These are phyloP conservation scores for Drosophila hydei DNA, from an alignment of 1,140 invertebrate species.

Conservation along the genomic window DNA sequence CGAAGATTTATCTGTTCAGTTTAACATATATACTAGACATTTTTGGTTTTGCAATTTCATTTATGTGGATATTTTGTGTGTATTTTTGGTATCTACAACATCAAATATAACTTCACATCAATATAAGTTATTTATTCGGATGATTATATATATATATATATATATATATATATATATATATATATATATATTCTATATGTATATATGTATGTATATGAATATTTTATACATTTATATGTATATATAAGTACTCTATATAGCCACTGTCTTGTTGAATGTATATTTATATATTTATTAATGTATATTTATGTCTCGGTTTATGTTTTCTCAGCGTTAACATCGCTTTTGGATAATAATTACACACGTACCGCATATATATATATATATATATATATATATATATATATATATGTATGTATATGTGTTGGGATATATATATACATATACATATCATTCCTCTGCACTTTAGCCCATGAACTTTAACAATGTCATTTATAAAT, in stretches of 20 bases:
- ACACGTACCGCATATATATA: conserved; percentile 46
- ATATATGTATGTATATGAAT: conserved; percentile 38
- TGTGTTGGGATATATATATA: background rate
- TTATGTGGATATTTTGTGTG: conserved; percentile 22
- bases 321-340: conserved; percentile 24
- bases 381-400: conserved; percentile 36
- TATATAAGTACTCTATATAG: conserved; percentile 26
- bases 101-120: conserved; percentile 73
- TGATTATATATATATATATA: conserved; percentile 39
- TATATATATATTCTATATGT: conserved; percentile 28
- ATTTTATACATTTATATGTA: conserved; percentile 8
- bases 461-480: conserved; percentile 72
- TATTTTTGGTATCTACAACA: conserved; percentile 67
- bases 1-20: conserved; percentile 24
- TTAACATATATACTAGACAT: conserved; percentile 34
- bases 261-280: conserved; percentile 17
- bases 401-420: conserved; percentile 26
- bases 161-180: conserved; percentile 42
- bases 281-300: conserved; percentile 44
- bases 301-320: conserved; percentile 40
- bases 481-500: conserved; percentile 69
- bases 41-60: conserved; percentile 30
- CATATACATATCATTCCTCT: conserved; percentile 45
- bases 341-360: conserved; percentile 62
- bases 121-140: conserved; percentile 58